Conservation (phyloP, 2,888 invertebrate species). For the Sepioteuthis lessoniana region DNA sequence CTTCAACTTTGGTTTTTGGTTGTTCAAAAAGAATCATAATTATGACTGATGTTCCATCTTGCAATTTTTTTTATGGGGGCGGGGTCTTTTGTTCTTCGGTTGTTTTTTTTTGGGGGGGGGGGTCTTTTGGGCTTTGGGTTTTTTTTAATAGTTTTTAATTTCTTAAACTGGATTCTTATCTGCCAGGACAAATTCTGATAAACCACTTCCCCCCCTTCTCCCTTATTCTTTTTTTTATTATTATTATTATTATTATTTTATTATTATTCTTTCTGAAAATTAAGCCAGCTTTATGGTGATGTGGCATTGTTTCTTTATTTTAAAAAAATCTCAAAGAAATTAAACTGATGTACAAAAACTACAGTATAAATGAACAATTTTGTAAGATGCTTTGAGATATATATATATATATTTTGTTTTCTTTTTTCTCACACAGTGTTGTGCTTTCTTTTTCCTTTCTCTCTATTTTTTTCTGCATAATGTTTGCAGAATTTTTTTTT, state of each 20-base stretch:
- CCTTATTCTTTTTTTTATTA: not conserved
- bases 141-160: not conserved
- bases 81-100: too few relatives aligned
- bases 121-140: too few relatives aligned
- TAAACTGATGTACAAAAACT: not conserved
- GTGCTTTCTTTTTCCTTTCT: conserved; percentile 1
- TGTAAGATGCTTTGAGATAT: too few relatives aligned
- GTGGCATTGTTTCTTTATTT: not conserved
- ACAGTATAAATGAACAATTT: not conserved
- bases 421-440: not conserved
- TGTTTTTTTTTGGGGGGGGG: too few relatives aligned
- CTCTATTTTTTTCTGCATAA: not conserved
- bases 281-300: not conserved
- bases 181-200: not conserved
- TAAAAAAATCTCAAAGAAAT: not conserved
- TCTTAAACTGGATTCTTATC: not conserved
- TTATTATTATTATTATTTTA: too few relatives aligned
- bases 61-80: not conserved
- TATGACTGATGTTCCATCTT: not conserved
- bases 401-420: not conserved
- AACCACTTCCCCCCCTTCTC: not conserved
- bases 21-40: not conserved
- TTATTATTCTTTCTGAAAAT: not conserved
- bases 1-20: not conserved
- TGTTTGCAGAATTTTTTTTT: too few relatives aligned